Conservation (phyloP, 2,113 vertebrate genomes). For the Mustelus asterias region DNA sequence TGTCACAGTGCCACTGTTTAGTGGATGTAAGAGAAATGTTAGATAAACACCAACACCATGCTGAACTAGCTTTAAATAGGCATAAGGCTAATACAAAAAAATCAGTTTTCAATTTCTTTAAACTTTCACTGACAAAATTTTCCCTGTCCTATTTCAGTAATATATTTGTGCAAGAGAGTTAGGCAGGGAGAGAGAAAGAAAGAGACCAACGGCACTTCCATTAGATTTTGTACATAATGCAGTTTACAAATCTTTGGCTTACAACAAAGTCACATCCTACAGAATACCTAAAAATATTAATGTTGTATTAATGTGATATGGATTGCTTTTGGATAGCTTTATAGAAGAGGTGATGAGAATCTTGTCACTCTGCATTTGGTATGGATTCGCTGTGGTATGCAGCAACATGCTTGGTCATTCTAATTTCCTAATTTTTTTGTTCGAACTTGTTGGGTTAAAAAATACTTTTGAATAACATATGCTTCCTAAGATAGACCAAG, state of each 20-base stretch:
- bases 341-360: neutral
- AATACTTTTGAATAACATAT: neutral
- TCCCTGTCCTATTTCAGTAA: neutral
- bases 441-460: neutral
- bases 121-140: neutral
- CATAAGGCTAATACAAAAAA: neutral
- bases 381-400: neutral
- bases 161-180: neutral
- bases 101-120: neutral
- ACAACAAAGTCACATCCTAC: neutral
- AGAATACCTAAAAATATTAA: neutral
- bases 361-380: neutral
- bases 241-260: neutral
- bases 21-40: neutral
- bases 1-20: neutral
- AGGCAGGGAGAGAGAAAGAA: neutral
- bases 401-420: neutral
- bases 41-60: neutral
- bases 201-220: neutral
- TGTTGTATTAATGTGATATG: no score
- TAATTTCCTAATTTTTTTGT: neutral
- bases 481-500: neutral
- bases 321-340: neutral
- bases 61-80: neutral
- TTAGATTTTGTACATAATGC: neutral